phyloP scores from a whole-genome alignment of 2,888 invertebrate species.

The Chloroclystis v-ata region DNA sequence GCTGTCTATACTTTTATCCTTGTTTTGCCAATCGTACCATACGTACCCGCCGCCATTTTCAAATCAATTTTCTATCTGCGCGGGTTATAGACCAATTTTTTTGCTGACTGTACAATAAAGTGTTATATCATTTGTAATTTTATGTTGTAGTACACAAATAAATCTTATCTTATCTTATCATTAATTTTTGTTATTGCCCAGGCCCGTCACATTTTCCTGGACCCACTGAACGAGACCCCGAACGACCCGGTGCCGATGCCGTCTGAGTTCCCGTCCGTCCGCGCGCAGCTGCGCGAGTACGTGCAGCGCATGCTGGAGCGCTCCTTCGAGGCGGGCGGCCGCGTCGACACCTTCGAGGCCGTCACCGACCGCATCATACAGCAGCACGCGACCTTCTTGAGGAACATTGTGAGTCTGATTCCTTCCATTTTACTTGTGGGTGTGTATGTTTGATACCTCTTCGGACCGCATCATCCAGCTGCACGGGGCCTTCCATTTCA shows the following conservation, averaged over 20 bases:
- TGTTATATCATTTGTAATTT: no score
- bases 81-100: no score
- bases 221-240: slow-evolving; percentile 29
- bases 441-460: slow-evolving; percentile 42
- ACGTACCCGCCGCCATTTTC: no score
- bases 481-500: slow-evolving; percentile 44
- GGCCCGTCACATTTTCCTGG: slow-evolving; percentile 48
- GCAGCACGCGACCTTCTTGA: slow-evolving; percentile 38
- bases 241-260: slow-evolving; percentile 40
- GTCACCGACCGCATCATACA: slow-evolving; percentile 40
- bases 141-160: no score
- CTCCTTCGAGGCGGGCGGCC: slow-evolving; percentile 28
- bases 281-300: slow-evolving; percentile 42
- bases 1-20: no score
- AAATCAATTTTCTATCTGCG: no score
- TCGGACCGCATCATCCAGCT: slow-evolving; percentile 41
- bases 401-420: slow-evolving; percentile 13
- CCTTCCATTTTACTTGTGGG: no score
- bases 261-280: slow-evolving; percentile 42
- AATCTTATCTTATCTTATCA: no score
- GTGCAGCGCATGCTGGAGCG: slow-evolving; percentile 35
- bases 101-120: no score
- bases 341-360: slow-evolving; percentile 32
- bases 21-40: no score
- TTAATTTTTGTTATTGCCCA: no score